Base-by-base conservation (phyloP, 2,797 vertebrate genomes). In the Pseudocheirus occidentalis region DNA sequence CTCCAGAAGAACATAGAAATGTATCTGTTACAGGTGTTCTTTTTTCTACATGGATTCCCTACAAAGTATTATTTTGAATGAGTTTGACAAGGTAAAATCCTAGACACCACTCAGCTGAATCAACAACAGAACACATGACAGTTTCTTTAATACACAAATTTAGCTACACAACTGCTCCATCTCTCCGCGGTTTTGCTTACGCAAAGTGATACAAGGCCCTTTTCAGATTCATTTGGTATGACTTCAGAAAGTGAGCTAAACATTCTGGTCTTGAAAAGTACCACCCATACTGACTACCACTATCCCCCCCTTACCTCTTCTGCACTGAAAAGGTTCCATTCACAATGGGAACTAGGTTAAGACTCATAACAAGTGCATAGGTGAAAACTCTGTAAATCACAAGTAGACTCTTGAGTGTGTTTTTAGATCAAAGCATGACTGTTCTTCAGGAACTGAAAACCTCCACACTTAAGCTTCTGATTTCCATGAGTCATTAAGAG, bases 51-150 rank as follows among this genome's bases (percentile, higher is more conserved):
- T 87, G 21, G 73, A 12, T 91, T 91, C 29, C 2, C 11, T 46
- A 94, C 52, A 94, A 29, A 92, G 91, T 59, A 91, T 53, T 93
- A 94, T 73, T 66, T 31, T 93, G 73, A 96, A 95, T 46, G 90
- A 93, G 93, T 93, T 28, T 97, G 40, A 93, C 62, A 95, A 92
- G 95, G 46, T 92, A 95, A 97, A 94, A 52, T 59, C 3, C 94
- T 28, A 92, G 10, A 93, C 1, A 62, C 5, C 28, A 93, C 46
- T 93, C 57, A 34, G 40, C 29, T 53, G n/a, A 92, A 90, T 90
- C 52, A 11, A 87, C 10, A 54, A 53, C 62, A 90, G 53, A 57
- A 1, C 21, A 93, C 40, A 59, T 16, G 18, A 62, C 4, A 0
- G 5, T 58, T 96, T 97, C 81, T 87, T 90, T 92, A 91, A 87